phyloP scores from a whole-genome alignment of 30 jellyfish, hydroid and myxozoan species.

The Pseudorhiza aurosa region DNA sequence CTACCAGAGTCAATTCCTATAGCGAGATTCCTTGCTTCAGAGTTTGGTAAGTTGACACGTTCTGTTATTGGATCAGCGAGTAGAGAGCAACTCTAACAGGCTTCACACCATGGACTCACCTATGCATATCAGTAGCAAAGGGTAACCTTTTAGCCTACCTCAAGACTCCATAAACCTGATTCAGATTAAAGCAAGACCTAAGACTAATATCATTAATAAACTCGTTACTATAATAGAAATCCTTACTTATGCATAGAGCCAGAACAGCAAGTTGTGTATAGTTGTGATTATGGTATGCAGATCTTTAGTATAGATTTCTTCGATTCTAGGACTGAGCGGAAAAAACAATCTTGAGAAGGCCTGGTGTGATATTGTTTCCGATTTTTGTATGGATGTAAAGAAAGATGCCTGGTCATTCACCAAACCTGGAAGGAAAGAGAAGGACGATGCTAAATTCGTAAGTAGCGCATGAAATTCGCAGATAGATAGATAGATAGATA shows the following conservation, averaged over 20 bases:
- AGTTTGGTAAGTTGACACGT: slow-evolving; percentile 5
- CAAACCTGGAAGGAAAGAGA: background rate
- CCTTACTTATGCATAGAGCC: too few species aligned
- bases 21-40: slow-evolving; percentile 21
- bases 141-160: too few species aligned
- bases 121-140: too few species aligned
- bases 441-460: slow-evolving; percentile 32
- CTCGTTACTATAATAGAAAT: too few species aligned
- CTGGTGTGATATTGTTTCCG: slow-evolving; percentile 26
- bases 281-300: too few species aligned
- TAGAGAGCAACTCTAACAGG: too few species aligned
- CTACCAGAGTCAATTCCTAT: slow-evolving; percentile 6
- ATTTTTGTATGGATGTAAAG: background rate
- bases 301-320: too few species aligned
- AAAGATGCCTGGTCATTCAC: background rate
- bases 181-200: too few species aligned
- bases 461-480: background rate
- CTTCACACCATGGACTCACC: too few species aligned
- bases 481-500: background rate
- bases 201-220: too few species aligned
- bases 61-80: background rate
- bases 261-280: too few species aligned
- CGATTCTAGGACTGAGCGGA: slow-evolving; percentile 3
- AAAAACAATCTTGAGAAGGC: background rate
- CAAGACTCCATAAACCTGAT: too few species aligned